These are phyloP conservation scores for Alexandromys fortis DNA, from an alignment of 2,113 vertebrate genomes.

Conservation along the genomic window DNA sequence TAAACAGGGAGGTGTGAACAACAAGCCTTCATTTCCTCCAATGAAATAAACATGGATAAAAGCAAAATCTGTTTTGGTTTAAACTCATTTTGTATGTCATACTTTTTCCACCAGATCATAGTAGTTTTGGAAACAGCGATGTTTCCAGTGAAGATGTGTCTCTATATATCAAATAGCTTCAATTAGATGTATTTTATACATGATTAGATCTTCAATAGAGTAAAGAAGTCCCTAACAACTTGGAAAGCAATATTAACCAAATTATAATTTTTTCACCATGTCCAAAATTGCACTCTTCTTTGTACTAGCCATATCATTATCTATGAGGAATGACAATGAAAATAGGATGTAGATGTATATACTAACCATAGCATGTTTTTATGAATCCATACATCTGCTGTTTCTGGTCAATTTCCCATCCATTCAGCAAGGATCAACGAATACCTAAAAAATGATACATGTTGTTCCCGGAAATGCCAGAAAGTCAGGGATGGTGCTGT, in stretches of 20 bases:
- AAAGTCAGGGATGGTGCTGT: not conserved
- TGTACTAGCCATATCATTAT: not conserved
- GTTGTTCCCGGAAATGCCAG: not conserved
- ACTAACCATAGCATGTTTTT: not conserved
- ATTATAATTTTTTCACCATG: not conserved
- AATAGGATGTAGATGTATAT: not conserved
- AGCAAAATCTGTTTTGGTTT: constrained; percentile 59
- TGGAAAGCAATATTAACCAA: not conserved
- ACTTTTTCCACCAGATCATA: not conserved
- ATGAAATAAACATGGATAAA: constrained; percentile 53
- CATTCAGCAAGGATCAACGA: not conserved
- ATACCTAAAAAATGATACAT: not conserved
- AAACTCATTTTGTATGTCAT: not conserved
- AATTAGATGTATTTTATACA: not conserved
- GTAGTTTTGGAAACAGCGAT: constrained; percentile 41
- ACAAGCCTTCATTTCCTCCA: constrained; percentile 34
- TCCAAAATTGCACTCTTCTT: not conserved
- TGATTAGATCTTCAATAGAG: constrained; percentile 23
- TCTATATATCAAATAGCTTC: constrained; percentile 14
- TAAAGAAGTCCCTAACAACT: not conserved
- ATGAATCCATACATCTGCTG: not conserved
- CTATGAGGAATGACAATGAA: constrained; percentile 8
- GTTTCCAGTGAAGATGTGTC: constrained; percentile 19
- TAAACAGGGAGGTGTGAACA: constrained; percentile 54
- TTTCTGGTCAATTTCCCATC: not conserved